Base-by-base conservation (phyloP, 2,888 invertebrate species). In the Macroteleia sp. region DNA sequence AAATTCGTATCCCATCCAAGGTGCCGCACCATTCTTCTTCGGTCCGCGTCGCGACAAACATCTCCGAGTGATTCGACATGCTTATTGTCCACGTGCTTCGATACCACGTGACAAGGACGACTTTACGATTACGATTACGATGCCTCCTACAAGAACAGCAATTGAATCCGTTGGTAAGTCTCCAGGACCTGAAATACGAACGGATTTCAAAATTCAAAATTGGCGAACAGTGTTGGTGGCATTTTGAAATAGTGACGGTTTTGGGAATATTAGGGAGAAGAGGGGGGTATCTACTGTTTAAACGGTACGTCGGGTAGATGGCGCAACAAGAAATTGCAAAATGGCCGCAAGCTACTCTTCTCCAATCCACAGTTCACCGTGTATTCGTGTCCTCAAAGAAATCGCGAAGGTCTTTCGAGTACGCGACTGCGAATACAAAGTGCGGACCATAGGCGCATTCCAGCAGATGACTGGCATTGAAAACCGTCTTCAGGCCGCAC, bases 401-500 rank as follows among this genome's bases (percentile, higher is more conserved):
- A 86, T 81, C 80, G 84, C 81, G 84, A 85, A 85, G 87, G 85
- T 84, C 86, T 86, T 84, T 83, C 81, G 81, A 82, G 81, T 54
- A 81, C 80, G 83, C 80, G 82, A 66, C 73, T 71, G 76, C 76
- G 90, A 90, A 90, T 90, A 90, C 88, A 86, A 90, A 90, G 87
- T 88, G 85, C 84, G 85, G 85, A 84, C 83, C 69, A 82, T 81
- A 84, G 83, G 84, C 86, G 86, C 89, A 89, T 90, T 89, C 89
- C 87, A 81, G 85, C 85, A 88, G 90, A 90, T 89, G 90, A 88
- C 89, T 89, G 90, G 87, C 90, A 89, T 90, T 88, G 90, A 90
- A 87, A 89, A 86, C 84, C 83, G 82, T 82, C 86, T 86, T 81
- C 82, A 82, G 82, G 85, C 87, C 88, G 86, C 87, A 82, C 81